A percentile compares a stretch with the other conserved stretches of the same genome.
Conservation (phyloP, 2,888 invertebrate genomes). For the Drosophila algonquin region DNA sequence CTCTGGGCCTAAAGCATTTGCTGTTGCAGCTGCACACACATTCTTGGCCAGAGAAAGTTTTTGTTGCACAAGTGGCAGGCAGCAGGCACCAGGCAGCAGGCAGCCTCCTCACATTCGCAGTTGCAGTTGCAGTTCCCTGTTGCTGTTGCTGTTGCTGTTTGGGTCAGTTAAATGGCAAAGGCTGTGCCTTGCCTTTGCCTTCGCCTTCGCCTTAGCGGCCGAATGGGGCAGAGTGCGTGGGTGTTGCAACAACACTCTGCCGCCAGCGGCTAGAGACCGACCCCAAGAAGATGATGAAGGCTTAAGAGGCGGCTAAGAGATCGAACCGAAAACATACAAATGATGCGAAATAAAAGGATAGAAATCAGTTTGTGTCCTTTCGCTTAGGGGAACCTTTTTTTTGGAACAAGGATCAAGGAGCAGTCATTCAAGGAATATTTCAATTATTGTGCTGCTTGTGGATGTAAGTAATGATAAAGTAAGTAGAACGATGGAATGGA, state of each 20-base stretch:
- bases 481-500: background rate
- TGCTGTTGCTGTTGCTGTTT: slow-evolving; percentile 36
- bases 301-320: background rate
- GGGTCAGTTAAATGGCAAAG: slow-evolving; percentile 51
- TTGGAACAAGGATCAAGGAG: too few species aligned
- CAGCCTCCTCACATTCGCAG: slow-evolving; percentile 20
- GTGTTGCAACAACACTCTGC: slow-evolving; percentile 1
- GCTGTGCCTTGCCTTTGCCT: slow-evolving; percentile 10
- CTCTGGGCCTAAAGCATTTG: slow-evolving; percentile 33
- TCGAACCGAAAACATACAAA: background rate
- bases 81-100: slow-evolving; percentile 10
- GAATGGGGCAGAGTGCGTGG: background rate
- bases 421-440: too few species aligned
- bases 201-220: background rate
- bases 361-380: background rate
- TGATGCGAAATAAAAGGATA: background rate
- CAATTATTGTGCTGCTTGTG: too few species aligned
- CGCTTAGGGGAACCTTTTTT: background rate
- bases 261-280: background rate
- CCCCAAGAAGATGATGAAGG: background rate
- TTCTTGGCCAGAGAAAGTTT: slow-evolving; percentile 74
- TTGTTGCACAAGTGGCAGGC: slow-evolving; percentile 67
- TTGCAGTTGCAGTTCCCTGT: slow-evolving; percentile 43
- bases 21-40: slow-evolving; percentile 70
- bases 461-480: background rate